These are phyloP conservation scores for Dipodomys merriami DNA, from an alignment of 2,113 vertebrate species.

Conservation along the genomic window DNA sequence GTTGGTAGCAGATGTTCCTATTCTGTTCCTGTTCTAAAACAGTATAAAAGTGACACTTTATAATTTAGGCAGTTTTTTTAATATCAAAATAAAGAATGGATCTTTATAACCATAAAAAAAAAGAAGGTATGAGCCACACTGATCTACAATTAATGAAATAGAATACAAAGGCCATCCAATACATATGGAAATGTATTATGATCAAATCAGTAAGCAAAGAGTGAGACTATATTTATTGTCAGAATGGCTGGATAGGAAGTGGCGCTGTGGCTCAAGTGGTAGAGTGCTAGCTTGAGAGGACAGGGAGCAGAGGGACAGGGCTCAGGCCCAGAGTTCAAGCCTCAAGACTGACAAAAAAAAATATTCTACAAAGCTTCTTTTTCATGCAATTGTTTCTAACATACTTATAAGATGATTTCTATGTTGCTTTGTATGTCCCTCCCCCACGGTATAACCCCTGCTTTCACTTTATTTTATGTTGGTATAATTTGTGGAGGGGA, in stretches of 20 bases:
- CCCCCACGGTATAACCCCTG: no score
- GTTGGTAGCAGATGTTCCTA: slow-evolving; percentile 31
- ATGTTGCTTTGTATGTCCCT: no score
- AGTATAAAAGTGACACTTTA: slow-evolving; percentile 15
- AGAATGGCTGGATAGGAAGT: slow-evolving; percentile 1
- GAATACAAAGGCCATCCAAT: slow-evolving; percentile 7
- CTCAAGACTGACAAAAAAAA: no score
- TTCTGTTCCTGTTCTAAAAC: slow-evolving; percentile 9
- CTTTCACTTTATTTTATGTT: no score
- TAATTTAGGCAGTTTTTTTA: slow-evolving; percentile 25
- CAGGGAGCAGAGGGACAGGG: no score
- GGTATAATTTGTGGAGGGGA: no score
- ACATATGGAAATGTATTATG: slow-evolving; percentile 10
- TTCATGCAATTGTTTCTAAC: no score
- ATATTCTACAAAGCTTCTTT: no score
- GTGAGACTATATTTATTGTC: neutral
- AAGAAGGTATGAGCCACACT: neutral
- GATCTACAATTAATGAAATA: neutral
- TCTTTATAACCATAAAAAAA: slow-evolving; percentile 16
- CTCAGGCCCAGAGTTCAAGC: no score
- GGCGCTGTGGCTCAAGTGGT: no score
- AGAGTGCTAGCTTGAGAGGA: no score
- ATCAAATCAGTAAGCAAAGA: slow-evolving; percentile 3
- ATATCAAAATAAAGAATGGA: slow-evolving; percentile 57
- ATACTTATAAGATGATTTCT: no score